phyloP scores from a whole-genome alignment of 2,113 vertebrate genomes.

The Chinchilla lanigera region DNA sequence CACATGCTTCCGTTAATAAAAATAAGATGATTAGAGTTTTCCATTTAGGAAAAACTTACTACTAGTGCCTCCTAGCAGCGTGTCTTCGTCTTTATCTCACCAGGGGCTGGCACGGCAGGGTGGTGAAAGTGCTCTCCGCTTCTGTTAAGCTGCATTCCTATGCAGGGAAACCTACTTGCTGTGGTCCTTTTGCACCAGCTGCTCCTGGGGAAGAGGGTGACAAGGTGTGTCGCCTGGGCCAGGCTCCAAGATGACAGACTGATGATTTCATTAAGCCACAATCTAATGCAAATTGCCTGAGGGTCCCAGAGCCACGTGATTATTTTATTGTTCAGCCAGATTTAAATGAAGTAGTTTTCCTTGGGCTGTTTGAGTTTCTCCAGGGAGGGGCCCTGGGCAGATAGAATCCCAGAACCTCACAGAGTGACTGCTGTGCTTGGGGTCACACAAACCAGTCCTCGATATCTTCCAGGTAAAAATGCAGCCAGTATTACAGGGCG shows the following conservation, averaged over 20 bases:
- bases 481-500: neutral
- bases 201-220: neutral
- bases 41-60: neutral
- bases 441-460: neutral
- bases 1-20: conserved; percentile 20
- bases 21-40: neutral
- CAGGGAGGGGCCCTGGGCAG: neutral
- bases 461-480: neutral
- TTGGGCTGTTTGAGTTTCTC: neutral
- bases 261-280: neutral
- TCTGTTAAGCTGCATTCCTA: neutral
- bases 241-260: neutral
- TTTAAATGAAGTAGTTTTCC: neutral
- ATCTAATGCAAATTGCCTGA: neutral
- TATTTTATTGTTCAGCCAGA: neutral
- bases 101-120: neutral
- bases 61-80: neutral
- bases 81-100: neutral
- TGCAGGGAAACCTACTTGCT: neutral
- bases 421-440: neutral
- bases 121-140: neutral
- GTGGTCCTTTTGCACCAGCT: neutral
- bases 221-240: neutral
- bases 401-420: neutral
- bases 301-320: neutral